These are phyloP conservation scores for Parasteatoda lunata DNA, from an alignment of 2,888 invertebrate species.

Conservation along the genomic window DNA sequence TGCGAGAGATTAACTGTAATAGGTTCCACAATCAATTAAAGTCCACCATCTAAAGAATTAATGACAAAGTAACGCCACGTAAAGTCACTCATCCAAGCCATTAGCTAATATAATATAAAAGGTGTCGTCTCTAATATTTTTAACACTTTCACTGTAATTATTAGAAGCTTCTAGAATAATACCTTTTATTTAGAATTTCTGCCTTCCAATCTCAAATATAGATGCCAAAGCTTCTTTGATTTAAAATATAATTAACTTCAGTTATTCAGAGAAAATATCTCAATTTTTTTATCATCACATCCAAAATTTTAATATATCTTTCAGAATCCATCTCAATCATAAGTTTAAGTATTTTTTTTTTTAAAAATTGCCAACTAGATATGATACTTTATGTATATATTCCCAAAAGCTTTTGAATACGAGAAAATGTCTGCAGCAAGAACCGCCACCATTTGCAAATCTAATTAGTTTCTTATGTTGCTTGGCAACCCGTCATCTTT, in stretches of 20 bases:
- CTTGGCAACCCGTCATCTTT: constrained; percentile 20
- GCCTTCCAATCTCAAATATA: background rate
- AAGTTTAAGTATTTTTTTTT: background rate
- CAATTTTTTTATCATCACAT: constrained; percentile 15
- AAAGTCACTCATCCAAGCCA: background rate
- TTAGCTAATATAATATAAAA: background rate
- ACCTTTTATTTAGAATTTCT: background rate
- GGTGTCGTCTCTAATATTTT: background rate
- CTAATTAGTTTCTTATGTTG: constrained; percentile 52
- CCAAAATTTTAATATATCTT: constrained; percentile 26
- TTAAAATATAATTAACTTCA: constrained; percentile 1
- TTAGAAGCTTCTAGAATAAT: background rate
- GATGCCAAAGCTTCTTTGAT: background rate
- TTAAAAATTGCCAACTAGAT: background rate
- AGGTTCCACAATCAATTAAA: too few species aligned
- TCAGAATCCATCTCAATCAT: background rate
- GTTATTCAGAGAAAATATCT: background rate
- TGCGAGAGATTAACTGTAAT: too few species aligned
- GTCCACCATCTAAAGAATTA: too few species aligned
- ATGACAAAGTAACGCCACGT: background rate
- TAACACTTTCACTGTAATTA: background rate
- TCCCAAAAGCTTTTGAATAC: constrained; percentile 8
- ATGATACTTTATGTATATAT: constrained; percentile 19
- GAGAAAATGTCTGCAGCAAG: constrained; percentile 7
- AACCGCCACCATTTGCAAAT: constrained; percentile 43